Conservation (phyloP, 1,140 invertebrate genomes). For the Ostrea edulis region DNA sequence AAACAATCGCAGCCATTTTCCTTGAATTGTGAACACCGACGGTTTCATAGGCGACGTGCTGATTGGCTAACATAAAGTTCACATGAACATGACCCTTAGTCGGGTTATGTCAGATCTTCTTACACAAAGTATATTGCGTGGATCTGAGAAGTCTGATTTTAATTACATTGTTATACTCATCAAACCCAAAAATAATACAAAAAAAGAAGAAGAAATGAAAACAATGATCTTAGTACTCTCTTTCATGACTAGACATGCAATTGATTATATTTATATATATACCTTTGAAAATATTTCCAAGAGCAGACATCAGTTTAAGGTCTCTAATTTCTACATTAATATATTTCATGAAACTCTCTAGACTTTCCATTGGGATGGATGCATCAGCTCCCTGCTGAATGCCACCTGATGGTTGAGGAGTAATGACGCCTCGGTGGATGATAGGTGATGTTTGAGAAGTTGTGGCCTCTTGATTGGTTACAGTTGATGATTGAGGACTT, state of each 20-base stretch:
- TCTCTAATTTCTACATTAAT: conserved; percentile 15
- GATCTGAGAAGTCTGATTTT: no score
- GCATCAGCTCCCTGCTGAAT: not conserved
- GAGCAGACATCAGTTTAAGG: conserved; percentile 7
- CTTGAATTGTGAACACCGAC: no score
- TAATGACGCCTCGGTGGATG: not conserved
- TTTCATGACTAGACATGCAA: not conserved
- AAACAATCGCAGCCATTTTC: no score
- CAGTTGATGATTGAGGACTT: not conserved
- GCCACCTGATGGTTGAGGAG: not conserved
- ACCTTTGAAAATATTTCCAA: conserved; percentile 14
- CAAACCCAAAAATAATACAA: not conserved
- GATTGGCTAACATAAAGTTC: no score
- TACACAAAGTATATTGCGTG: no score
- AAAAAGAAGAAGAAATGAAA: no score
- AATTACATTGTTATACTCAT: no score
- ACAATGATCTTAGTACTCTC: not conserved
- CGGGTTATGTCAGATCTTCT: no score
- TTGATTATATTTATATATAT: not conserved
- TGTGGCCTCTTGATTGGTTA: not conserved
- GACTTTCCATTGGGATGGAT: not conserved
- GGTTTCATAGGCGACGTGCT: no score
- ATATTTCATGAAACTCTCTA: not conserved
- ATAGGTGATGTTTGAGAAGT: not conserved
- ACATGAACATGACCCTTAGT: no score